Percentiles rank a stretch among this genome's conserved stretches.
These are phyloP conservation scores for Drosophila murphyi DNA, from an alignment of 1,140 invertebrate genomes.

Conservation along the genomic window DNA sequence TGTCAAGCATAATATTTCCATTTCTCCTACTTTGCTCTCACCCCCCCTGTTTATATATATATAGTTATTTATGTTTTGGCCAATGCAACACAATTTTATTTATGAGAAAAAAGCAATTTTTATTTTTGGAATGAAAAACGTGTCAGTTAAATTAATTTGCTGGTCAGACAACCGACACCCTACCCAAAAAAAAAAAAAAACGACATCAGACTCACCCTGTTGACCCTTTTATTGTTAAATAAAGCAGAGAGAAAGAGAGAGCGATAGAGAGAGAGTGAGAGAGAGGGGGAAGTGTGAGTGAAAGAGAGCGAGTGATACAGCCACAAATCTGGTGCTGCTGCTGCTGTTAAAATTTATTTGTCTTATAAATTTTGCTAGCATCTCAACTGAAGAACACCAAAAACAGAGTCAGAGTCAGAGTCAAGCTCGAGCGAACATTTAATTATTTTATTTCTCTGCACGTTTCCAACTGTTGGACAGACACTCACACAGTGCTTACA, in stretches of 20 bases:
- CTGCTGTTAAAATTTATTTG: conserved; percentile 51
- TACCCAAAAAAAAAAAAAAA: conserved; percentile 1
- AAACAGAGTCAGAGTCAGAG: conserved; percentile 15
- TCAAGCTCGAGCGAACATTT: conserved; percentile 22
- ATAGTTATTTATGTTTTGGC: background rate
- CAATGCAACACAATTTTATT: conserved; percentile 41
- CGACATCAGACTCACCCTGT: conserved; percentile 23
- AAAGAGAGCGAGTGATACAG: background rate
- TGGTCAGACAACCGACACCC: conserved; percentile 24
- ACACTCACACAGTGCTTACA: conserved; percentile 27
- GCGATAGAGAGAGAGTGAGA: background rate
- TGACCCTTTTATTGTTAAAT: conserved; percentile 38
- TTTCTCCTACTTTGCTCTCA: background rate
- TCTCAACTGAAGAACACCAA: conserved; percentile 22
- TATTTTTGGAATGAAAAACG: conserved; percentile 39
- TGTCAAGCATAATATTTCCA: conserved; percentile 9
- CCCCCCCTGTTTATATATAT: too few relatives aligned
- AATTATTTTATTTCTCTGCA: conserved; percentile 48
- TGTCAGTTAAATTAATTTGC: conserved; percentile 53
- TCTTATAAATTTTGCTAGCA: conserved; percentile 47
- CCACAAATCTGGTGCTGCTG: conserved; percentile 38
- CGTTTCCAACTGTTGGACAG: conserved; percentile 7
- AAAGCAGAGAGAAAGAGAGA: background rate
- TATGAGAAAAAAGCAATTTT: conserved; percentile 35
- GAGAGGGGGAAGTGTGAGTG: background rate